Base-by-base conservation (phyloP, 2,113 vertebrate species). In the Gambusia holbrooki region DNA sequence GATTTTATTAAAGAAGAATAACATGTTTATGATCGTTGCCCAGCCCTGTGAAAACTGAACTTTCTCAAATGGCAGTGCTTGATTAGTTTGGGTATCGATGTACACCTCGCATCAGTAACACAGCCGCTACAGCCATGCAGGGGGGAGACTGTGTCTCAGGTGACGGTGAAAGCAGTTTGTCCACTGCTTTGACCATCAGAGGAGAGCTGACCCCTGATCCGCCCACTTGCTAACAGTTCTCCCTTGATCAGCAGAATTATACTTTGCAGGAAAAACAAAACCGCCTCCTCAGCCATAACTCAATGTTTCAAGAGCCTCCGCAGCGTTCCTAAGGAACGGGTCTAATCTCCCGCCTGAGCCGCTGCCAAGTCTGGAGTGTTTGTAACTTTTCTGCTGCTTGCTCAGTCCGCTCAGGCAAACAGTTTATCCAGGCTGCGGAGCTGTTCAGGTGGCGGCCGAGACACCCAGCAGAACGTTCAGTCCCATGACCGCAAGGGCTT, bases 261-360 rank as follows among this genome's bases (percentile, higher is more conserved):
- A 25, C 7, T n/a, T 25, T n/a, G 17, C 51, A 37, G 2, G 1
- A 25, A n/a, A n/a, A 8, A 10, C 2, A 58, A 58, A 58, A 58
- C 10, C 33, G 76, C 77, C 84, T 88, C 66, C 62, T 90, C 82
- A 87, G 67, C 64, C 12, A 7, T 91, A 93, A 93, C 91, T 89
- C 80, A 82, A 80, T 76, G 51, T 67, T 70, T 81, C 68, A 15
- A 8, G 76, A 90, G 88, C 77, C 42, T 62, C 42, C 25, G 40
- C 30, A 0, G 35, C 72, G 91, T 92, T 91, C 88, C 88, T 86
- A 79, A 89, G 90, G 62, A 88, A 87, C 83, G 0, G 28, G 1
- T 25, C 64, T 89, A 84, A 91, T 86, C 82, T 74, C 30, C 66
- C 40, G 30, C 66, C 66, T 80, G 30, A 71, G 30, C 28, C 32